Evolutionary conservation across 2,888 invertebrate genomes (phyloP), one percentile per base, ranked within the genome.

Genomic region (Xestia rhomboidea): DNA sequence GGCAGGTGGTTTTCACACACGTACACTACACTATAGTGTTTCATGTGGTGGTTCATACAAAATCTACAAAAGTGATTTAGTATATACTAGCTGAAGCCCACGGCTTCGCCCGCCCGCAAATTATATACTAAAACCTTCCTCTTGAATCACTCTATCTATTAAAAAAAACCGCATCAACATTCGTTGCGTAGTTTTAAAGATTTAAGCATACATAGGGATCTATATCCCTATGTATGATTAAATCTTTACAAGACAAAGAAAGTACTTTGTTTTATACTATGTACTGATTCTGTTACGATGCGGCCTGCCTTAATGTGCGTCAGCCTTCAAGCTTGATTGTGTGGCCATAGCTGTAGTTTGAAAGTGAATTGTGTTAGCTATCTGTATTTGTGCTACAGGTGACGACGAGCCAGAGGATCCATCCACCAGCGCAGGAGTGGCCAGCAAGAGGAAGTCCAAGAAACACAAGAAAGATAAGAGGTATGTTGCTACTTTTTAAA

Each of bases 361-460:
- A n/a, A n/a, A 38, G 8, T 4, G 18, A 34, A 27, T n/a, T 8
- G 18, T 15, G 41, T n/a, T 11, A 76, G n/a, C 1, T 13, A 30
- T 34, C 18, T 0, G 30, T 30, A 15, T 60, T n/a, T 24, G 5
- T 57, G 3, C n/a, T 76, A 30, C 76, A 93, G 93, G 73, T 5
- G 89, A 90, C 8, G 89, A 89, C 44, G 89, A 89, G 41, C 82
- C 87, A 0, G 87, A 93, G 7, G 91, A 93, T 18, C 94, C 95
- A 3, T 93, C 94, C 0, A 94, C 93, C 0, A 92, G 93, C 74
- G 68, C 91, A 0, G 93, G 85, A 2, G 88, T 83, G 0, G 81
- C 77, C 76, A 85, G 72, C 54, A 92, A 86, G 81, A 90, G 80
- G 68, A 90, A 86, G 54, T 78, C 85, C 46, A 91, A 84, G 88